A percentile compares a stretch with the other conserved stretches of the same genome.
Evolutionary conservation across 2,113 vertebrate genomes (phyloP).

Genomic region (Acrocephalus arundinaceus): DNA sequence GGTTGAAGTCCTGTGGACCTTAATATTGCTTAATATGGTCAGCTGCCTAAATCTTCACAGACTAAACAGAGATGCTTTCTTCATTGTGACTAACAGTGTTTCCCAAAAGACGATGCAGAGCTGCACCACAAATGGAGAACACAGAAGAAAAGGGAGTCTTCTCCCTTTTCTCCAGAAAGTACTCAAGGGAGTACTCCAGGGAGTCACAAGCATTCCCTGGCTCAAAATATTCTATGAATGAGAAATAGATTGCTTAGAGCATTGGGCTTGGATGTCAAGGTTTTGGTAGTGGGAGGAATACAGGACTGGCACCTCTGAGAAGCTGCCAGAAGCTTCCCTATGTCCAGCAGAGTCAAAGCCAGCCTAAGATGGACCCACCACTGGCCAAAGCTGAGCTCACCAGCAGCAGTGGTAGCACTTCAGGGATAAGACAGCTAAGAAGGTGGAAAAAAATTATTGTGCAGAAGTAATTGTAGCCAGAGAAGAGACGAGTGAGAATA

Average conservation of each 20-base stretch:
- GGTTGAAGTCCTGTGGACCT: background rate
- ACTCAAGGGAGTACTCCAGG: background rate
- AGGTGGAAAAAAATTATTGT: background rate
- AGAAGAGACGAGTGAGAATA: background rate
- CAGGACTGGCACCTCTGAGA: background rate
- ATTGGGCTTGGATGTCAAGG: background rate
- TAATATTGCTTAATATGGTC: background rate
- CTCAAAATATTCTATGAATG: background rate
- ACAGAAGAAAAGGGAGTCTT: background rate
- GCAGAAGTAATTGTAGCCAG: background rate
- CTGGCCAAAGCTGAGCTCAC: background rate
- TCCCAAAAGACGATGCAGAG: background rate
- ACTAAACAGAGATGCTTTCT: background rate
- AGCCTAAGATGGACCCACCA: background rate
- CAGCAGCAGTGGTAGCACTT: background rate
- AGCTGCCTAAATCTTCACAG: background rate
- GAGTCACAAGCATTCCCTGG: background rate
- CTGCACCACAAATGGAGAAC: background rate
- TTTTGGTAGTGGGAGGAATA: background rate
- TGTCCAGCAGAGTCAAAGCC: background rate
- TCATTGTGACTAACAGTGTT: background rate
- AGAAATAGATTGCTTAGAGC: background rate
- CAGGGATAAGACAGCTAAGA: background rate
- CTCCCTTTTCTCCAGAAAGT: too few species aligned
- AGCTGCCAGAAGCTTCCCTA: background rate